These are phyloP conservation scores for Autographa pulchrina DNA, from an alignment of 2,888 invertebrate genomes.

Conservation along the genomic window DNA sequence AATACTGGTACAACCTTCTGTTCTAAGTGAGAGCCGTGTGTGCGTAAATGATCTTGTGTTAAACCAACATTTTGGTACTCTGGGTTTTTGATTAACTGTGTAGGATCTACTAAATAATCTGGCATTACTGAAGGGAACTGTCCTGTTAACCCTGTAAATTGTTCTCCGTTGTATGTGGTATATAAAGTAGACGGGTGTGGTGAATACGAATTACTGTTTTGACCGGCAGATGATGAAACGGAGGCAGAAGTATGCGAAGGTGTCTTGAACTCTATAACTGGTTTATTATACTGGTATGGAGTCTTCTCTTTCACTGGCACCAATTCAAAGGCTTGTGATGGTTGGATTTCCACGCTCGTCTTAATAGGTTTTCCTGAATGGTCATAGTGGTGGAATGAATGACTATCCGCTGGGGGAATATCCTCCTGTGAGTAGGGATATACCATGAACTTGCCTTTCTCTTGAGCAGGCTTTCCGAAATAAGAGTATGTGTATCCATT, in stretches of 20 bases:
- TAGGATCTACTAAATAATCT: slow-evolving; percentile 83
- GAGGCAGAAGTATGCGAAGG: slow-evolving; percentile 42
- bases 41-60: slow-evolving; percentile 83
- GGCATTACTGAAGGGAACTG: slow-evolving; percentile 86
- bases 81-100: slow-evolving; percentile 81
- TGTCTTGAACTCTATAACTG: slow-evolving; percentile 71
- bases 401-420: slow-evolving; percentile 79
- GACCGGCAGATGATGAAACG: slow-evolving; percentile 26
- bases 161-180: slow-evolving; percentile 85
- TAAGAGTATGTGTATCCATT: slow-evolving; percentile 86
- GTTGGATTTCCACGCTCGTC: slow-evolving; percentile 88
- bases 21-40: slow-evolving; percentile 75
- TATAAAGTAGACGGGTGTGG: slow-evolving; percentile 78
- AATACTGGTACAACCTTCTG: slow-evolving; percentile 89
- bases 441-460: slow-evolving; percentile 90
- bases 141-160: slow-evolving; percentile 82
- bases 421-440: slow-evolving; percentile 93
- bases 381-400: slow-evolving; percentile 52
- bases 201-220: slow-evolving; percentile 60
- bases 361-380: slow-evolving; percentile 64
- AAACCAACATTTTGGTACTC: slow-evolving; percentile 87
- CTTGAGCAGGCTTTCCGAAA: slow-evolving; percentile 83
- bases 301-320: slow-evolving; percentile 78
- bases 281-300: slow-evolving; percentile 77
- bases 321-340: slow-evolving; percentile 89